Base-by-base conservation (phyloP, 2,797 vertebrate species). In the Coreius guichenoti region DNA sequence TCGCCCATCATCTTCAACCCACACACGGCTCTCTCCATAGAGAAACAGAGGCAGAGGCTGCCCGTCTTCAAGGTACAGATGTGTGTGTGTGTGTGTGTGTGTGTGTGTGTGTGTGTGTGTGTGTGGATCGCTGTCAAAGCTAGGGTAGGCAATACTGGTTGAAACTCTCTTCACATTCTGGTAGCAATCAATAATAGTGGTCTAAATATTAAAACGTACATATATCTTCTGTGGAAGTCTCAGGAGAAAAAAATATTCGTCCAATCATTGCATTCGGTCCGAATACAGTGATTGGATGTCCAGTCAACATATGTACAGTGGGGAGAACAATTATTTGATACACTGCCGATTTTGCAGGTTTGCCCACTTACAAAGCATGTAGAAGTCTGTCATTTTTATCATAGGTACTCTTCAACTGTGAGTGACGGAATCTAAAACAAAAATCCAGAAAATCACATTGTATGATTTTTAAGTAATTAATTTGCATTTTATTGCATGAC, bases 1-100 rank as follows among this genome's bases (percentile, higher is more conserved):
- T 93, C 97, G 45, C 94, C 96, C 0, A 36, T 98, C 87, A 91
- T 99, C 91, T 98, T 96, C 91, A 99, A 99, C 89, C 97, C 98
- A 19, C 95, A 97, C 89, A 96, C 96, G 14, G 94, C 98, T 9
- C 95, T 99, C 80, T 99, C 98, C 43, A 96, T 99, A 82, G 98
- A 99, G 90, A 98, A 99, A 47, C 98, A 99, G 87, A 95, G 98
- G 65, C 98, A 99, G 95, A 99, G 97, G 83, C 95, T 99, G 47
- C 98, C 98, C 0, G 96, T 99, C 85, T 99, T 99, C 92, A 98
- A 98, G 98, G 98, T 99, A 33, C 36, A 45, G 39, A n/a, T 16
- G 0, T 65, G 13, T 65, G 13, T 65, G 14, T n/a, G n/a, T 12
- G 56, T 58, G 36, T 36, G 3, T 36, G 36, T 36, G 36, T 36